A percentile compares a stretch with the other conserved stretches of the same genome.
These are phyloP conservation scores for Phenganax marumi DNA, from an alignment of 92 coral and sea anemone genomes.

Conservation along the genomic window DNA sequence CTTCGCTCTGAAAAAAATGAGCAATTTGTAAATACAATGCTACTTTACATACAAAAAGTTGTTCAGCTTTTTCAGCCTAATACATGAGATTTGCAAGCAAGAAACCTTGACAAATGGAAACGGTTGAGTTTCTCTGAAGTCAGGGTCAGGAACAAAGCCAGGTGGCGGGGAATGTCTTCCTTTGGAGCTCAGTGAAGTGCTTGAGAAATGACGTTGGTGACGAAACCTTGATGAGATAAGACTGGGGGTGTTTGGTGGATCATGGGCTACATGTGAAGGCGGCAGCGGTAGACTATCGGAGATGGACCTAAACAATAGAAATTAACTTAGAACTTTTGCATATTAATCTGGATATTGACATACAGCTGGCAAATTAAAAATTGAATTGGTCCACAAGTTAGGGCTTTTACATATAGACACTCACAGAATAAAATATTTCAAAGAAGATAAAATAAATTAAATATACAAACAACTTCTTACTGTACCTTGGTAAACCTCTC, in stretches of 20 bases:
- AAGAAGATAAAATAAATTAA: too few species aligned
- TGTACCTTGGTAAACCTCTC: slow-evolving; percentile 42
- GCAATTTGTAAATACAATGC: too few species aligned
- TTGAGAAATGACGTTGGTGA: slow-evolving; percentile 82
- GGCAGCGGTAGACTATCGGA: slow-evolving; percentile 17
- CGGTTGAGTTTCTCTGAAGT: slow-evolving; percentile 60
- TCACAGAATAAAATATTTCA: too few species aligned
- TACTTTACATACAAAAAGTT: too few species aligned
- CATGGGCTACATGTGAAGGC: slow-evolving; percentile 62
- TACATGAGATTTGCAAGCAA: not conserved
- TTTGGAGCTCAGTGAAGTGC: slow-evolving; percentile 73
- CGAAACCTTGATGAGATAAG: slow-evolving; percentile 67
- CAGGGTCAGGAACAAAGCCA: slow-evolving; percentile 84
- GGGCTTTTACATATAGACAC: too few species aligned
- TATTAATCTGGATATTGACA: not conserved
- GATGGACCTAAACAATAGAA: slow-evolving; percentile 1
- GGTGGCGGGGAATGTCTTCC: slow-evolving; percentile 97
- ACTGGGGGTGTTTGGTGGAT: slow-evolving; percentile 90
- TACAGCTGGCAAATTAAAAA: not conserved
- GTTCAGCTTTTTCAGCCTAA: not conserved
- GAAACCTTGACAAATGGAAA: slow-evolving; percentile 41
- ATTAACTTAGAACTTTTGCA: not conserved
- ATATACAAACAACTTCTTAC: not conserved
- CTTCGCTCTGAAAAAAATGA: slow-evolving; percentile 71
- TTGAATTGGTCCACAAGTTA: not conserved